Evolutionary conservation across 2,888 invertebrate species (phyloP), one percentile per base, ranked within the genome.

Genomic region (Limnephilus marmoratus): DNA sequence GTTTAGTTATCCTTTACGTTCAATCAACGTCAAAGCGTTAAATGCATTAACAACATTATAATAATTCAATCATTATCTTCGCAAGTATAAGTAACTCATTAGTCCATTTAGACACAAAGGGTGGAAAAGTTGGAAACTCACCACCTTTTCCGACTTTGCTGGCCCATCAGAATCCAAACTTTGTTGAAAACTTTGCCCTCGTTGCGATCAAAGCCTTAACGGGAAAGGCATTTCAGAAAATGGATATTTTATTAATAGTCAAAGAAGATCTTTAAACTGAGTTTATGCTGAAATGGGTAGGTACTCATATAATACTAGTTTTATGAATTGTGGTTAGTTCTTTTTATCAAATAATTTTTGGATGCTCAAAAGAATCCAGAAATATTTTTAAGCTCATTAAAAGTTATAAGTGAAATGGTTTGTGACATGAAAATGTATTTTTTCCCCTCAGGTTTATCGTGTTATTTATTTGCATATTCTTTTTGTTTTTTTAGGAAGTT

Each of bases 121-220:
- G 37, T 34, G n/a, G 86, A 86, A 49, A 86, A 86, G 41, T 86
- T 45, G 45, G 86, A 45, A 86, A 86, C 45, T 86, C 45, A 45
- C 86, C 41, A 86, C 45, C 45, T 49, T 86, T 68, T 68, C 68
- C 68, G 68, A 68, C 68, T 68, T 85, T 5, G 31, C 88, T 88
- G 68, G 53, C 88, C 88, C 34, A 68, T 53, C 88, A 88, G 88
- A 88, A 9, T 80, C 68, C 13, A 88, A 88, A 88, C 53, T 53
- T 88, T 68, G 88, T 88, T 68, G 53, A 11, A 88, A 88, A 88
- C 88, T 88, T 68, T 68, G 24, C 24, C 68, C 34, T 37, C 37
- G 83, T 24, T 83, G 83, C 37, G 41, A 34, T 68, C 68, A n/a
- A 24, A 41, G 83, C 83, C 18, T 83, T 83, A 24, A 83, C 34